Evolutionary conservation across 2,113 vertebrate genomes (phyloP), one percentile per base, ranked within the genome.

Genomic region (Austrofundulus limnaeus): DNA sequence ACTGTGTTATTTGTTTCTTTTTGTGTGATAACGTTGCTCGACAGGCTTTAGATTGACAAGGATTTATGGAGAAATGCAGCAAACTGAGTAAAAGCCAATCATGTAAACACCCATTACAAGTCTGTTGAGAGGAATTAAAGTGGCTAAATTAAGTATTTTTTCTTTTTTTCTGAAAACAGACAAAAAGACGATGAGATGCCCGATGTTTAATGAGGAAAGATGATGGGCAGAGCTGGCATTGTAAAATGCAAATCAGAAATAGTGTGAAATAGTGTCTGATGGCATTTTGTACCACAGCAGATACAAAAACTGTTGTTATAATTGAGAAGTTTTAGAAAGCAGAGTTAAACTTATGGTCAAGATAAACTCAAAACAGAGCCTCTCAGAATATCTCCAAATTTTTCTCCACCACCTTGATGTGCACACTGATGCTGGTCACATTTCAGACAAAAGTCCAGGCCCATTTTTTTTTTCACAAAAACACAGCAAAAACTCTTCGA

Each of bases 1-100:
- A 91, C 86, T 75, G 79, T 77, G 80, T 46, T 47, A 73, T 90
- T 92, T 86, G 75, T 87, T 88, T 89, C 89, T 77, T 82, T 85
- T 89, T 53, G 85, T 88, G 87, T 86, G 91, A 91, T 93, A 92
- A 91, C 83, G 61, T 17, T 53, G 62, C 77, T 60, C 74, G 62
- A 57, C 70, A 31, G 83, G 78, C 75, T 85, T 86, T 84, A 85
- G 89, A 92, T 89, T 92, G 91, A 93, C 91, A 90, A 88, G 90
- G 91, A 91, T 87, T 91, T 92, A 90, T 66, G 58, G 83, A 81
- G 19, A 34, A 66, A 74, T 51, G 75, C 54, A 67, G 73, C 75
- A 69, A 78, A 84, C 62, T 43, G 70, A 68, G 78, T 79, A 75
- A 84, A 87, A 90, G 86, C 80, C 87, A 88, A 91, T 90, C 84